A percentile compares a stretch with the other conserved stretches of the same genome.
These are phyloP conservation scores for Sibirionetta formosa DNA, from an alignment of 2,797 vertebrate species.

Conservation along the genomic window DNA sequence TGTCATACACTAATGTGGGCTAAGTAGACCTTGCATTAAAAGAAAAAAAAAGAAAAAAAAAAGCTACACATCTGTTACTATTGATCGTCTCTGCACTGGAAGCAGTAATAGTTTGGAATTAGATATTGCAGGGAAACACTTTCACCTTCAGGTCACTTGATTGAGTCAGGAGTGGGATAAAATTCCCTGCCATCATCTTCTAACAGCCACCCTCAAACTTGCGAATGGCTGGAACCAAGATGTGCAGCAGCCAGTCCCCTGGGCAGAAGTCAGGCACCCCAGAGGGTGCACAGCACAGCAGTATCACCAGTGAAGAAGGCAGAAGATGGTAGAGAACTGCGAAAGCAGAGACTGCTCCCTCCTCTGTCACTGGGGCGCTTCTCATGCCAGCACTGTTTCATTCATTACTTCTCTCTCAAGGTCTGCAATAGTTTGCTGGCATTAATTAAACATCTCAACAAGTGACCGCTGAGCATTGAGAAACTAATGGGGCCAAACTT, in stretches of 20 bases:
- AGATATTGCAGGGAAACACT: not conserved
- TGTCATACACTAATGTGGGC: rapidly evolving
- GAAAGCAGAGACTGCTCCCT: not conserved
- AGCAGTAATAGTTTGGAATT: not conserved
- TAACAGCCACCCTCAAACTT: not conserved
- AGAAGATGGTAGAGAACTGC: not conserved
- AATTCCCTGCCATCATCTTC: not conserved
- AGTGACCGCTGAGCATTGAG: not conserved
- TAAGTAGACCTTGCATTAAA: not conserved
- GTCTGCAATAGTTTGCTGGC: not conserved
- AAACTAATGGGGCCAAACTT: not conserved
- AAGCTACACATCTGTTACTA: not conserved
- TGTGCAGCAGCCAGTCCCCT: rapidly evolving
- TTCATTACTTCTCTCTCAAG: not conserved
- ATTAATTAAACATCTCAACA: not conserved
- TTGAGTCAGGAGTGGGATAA: not conserved
- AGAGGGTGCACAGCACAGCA: not conserved
- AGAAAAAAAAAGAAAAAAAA: not conserved
- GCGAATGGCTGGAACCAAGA: not conserved
- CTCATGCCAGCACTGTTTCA: not conserved
- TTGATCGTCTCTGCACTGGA: not conserved
- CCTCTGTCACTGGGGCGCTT: not conserved
- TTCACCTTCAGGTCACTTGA: not conserved
- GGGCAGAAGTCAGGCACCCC: not conserved
- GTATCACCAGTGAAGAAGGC: not conserved